phyloP scores from a whole-genome alignment of 2,113 vertebrate species.

The Okapia johnstoni region DNA sequence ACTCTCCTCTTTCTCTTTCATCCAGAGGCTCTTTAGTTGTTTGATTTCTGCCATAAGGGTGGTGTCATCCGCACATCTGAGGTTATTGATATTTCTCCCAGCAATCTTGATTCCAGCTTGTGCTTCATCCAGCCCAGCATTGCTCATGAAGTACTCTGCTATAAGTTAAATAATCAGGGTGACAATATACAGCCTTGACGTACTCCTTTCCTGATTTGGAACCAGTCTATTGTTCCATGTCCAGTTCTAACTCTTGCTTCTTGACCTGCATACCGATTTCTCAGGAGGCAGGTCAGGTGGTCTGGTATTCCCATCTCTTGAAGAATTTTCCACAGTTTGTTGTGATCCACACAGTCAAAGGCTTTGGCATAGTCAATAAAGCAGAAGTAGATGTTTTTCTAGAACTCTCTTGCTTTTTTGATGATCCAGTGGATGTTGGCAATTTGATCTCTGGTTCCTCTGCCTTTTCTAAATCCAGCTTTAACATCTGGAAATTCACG shows the following conservation, averaged over 20 bases:
- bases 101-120: neutral
- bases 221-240: neutral
- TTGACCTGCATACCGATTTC: neutral
- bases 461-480: neutral
- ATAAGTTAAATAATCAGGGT: neutral
- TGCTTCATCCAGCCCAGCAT: accelerated
- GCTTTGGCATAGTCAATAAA: neutral
- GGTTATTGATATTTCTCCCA: neutral
- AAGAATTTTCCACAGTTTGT: neutral
- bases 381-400: neutral
- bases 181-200: accelerated
- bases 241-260: neutral
- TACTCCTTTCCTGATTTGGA: neutral
- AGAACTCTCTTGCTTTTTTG: neutral
- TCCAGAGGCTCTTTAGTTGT: neutral
- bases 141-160: neutral
- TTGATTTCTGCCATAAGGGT: neutral
- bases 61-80: neutral
- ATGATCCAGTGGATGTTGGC: neutral
- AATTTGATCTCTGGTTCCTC: neutral
- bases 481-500: neutral
- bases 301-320: neutral
- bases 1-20: neutral
- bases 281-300: neutral
- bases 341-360: neutral